Conservation (phyloP, 2,888 invertebrate species). For the Hypolimnas misippus region DNA sequence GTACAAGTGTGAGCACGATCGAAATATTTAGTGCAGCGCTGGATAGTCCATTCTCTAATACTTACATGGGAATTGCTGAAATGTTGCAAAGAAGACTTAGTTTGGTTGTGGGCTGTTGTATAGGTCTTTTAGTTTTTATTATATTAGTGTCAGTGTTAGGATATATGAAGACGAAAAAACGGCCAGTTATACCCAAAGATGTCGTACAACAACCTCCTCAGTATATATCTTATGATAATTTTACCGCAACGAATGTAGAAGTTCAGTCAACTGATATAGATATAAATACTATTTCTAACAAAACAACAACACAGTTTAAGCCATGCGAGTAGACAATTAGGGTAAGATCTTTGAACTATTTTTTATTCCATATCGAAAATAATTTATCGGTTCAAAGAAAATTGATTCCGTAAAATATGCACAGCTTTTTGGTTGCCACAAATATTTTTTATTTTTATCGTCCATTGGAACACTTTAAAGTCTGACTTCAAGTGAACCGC, state of each 20-base stretch:
- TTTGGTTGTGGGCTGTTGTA: slow-evolving; percentile 93
- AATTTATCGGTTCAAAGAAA: background rate
- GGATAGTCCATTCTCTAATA: slow-evolving; percentile 83
- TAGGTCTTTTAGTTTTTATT: slow-evolving; percentile 93
- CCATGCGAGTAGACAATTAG: slow-evolving; percentile 34
- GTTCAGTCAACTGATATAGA: slow-evolving; percentile 76
- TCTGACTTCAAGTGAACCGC: slow-evolving; percentile 6
- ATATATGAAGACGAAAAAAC: slow-evolving; percentile 93
- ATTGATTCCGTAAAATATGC: background rate
- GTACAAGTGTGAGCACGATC: slow-evolving; percentile 90
- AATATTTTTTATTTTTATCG: slow-evolving; percentile 1
- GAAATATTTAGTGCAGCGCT: slow-evolving; percentile 87
- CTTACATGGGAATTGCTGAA: slow-evolving; percentile 88
- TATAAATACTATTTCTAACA: slow-evolving; percentile 75
- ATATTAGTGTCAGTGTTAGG: slow-evolving; percentile 92
- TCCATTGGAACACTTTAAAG: slow-evolving; percentile 10
- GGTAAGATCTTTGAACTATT: background rate
- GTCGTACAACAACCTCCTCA: slow-evolving; percentile 89
- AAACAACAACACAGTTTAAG: slow-evolving; percentile 57
- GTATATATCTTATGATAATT: slow-evolving; percentile 89
- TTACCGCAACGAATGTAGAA: slow-evolving; percentile 68
- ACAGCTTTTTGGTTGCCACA: background rate
- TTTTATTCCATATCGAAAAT: background rate
- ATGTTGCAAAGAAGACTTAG: slow-evolving; percentile 92
- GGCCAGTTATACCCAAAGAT: slow-evolving; percentile 89